Conservation (phyloP, 2,113 vertebrate genomes). For the Odontophorus gujanensis region DNA sequence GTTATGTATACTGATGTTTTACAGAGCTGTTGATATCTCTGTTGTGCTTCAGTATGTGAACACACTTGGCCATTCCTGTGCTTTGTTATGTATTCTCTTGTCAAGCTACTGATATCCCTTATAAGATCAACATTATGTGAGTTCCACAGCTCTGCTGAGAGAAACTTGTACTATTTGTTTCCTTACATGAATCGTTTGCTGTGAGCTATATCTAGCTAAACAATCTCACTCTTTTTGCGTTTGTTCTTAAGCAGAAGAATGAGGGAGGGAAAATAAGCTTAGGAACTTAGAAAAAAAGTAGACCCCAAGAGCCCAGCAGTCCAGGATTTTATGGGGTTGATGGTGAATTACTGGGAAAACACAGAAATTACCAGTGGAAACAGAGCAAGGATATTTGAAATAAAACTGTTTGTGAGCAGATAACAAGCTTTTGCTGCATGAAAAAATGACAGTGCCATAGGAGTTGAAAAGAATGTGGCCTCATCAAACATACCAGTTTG, state of each 20-base stretch:
- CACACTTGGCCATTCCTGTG: neutral
- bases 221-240: neutral
- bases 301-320: neutral
- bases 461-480: constrained; percentile 5
- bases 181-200: neutral
- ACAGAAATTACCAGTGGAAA: constrained; percentile 7
- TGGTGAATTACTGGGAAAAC: neutral
- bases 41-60: neutral
- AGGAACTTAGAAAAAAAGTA: accelerated
- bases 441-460: constrained; percentile 11
- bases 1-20: neutral
- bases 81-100: neutral
- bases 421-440: neutral
- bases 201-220: neutral
- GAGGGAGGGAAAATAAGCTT: neutral
- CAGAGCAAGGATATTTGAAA: neutral
- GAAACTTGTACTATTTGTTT: neutral
- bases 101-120: neutral
- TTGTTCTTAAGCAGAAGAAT: neutral
- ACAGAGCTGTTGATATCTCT: neutral
- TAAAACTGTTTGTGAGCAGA: neutral
- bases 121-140: neutral
- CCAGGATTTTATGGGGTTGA: neutral
- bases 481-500: neutral
- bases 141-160: neutral